Conservation (phyloP, 2,888 invertebrate genomes). For the Chalcosyrphus nemorum region DNA sequence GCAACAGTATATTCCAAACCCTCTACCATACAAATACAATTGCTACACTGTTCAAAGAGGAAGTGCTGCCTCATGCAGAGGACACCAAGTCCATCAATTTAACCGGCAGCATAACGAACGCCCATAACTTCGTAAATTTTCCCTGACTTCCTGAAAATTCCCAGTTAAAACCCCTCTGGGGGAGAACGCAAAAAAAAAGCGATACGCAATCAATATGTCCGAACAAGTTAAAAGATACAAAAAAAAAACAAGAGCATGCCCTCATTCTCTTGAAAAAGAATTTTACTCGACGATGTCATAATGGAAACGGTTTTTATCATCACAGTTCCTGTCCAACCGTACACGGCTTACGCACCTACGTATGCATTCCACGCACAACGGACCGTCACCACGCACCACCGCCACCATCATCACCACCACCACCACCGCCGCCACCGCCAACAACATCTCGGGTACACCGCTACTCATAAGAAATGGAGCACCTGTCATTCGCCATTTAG, state of each 20-base stretch:
- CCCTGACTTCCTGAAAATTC: not conserved
- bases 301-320: conserved; percentile 66
- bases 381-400: not conserved
- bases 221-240: not conserved
- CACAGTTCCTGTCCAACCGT: conserved; percentile 47
- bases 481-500: conserved; percentile 69
- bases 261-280: conserved; percentile 24
- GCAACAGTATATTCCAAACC: too few relatives aligned
- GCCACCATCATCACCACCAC: not conserved
- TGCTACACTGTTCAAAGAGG: too few relatives aligned
- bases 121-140: not conserved
- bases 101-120: not conserved
- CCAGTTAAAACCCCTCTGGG: not conserved
- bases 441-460: conserved; percentile 9
- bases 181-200: too few relatives aligned
- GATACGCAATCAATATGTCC: not conserved
- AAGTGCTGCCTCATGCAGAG: too few relatives aligned
- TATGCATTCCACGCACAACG: conserved; percentile 64
- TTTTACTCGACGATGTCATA: conserved; percentile 57
- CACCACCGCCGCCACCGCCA: conserved; percentile 16
- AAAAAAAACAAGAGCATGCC: conserved; percentile 10
- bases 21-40: too few relatives aligned
- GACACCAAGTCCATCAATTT: not conserved
- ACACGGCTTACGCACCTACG: conserved; percentile 64
- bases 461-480: conserved; percentile 67